phyloP scores from a whole-genome alignment of 2,888 invertebrate species.

The Tryphoninae sp. region DNA sequence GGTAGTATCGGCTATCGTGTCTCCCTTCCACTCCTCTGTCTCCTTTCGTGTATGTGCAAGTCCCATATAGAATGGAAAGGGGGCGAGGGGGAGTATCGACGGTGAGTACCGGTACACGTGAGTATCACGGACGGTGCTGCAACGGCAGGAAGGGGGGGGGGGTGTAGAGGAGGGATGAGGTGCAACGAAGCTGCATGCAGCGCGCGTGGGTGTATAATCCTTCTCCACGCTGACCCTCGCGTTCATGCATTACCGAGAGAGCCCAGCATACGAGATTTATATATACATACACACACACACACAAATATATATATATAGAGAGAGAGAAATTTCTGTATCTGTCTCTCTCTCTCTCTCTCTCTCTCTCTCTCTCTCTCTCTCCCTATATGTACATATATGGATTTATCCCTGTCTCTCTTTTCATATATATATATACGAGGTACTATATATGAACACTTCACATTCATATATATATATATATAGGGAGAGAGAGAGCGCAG shows the following conservation, averaged over 20 bases:
- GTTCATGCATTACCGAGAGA: slow-evolving; percentile 40
- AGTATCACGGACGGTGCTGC: slow-evolving; percentile 18
- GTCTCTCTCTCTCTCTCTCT: too few species aligned
- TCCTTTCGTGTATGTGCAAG: slow-evolving; percentile 14
- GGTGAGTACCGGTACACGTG: background rate
- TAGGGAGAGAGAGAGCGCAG: background rate
- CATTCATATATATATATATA: background rate
- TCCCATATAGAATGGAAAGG: background rate
- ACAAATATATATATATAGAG: background rate
- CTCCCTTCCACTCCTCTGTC: slow-evolving; percentile 5
- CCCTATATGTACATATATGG: too few species aligned
- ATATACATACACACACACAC: background rate
- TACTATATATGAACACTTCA: background rate
- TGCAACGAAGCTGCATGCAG: slow-evolving; percentile 17
- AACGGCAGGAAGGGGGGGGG: background rate
- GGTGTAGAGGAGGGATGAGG: background rate
- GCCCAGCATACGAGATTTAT: background rate
- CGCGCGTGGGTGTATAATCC: slow-evolving; percentile 57
- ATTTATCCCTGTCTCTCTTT: too few species aligned
- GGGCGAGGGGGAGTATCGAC: slow-evolving; percentile 3
- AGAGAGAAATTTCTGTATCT: too few species aligned
- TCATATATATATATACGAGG: too few species aligned
- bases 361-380: too few species aligned
- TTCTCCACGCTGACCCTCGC: slow-evolving; percentile 39
- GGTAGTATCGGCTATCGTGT: slow-evolving; percentile 26